Evolutionary conservation across 2,888 invertebrate species (phyloP).

Genomic region (Euclidia mi): DNA sequence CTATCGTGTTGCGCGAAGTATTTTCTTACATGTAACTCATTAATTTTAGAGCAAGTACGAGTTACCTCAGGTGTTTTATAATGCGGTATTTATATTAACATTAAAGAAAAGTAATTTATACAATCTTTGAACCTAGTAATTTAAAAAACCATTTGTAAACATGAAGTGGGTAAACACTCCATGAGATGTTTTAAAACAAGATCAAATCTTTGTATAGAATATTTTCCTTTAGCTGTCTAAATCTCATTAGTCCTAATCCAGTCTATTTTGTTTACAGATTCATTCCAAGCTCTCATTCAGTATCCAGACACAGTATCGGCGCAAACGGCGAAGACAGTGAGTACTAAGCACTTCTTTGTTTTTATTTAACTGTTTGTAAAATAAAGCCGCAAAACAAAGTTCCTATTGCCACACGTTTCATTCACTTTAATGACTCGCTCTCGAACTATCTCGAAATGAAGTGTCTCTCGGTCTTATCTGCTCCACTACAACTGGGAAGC

Average conservation of each 20-base stretch:
- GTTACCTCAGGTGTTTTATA: too few species aligned
- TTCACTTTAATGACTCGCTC: constrained; percentile 84
- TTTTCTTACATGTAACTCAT: too few species aligned
- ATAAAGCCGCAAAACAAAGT: constrained; percentile 85
- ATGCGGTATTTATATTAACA: too few species aligned
- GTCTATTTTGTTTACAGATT: constrained; percentile 92
- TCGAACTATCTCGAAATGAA: constrained; percentile 82
- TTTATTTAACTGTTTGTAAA: constrained; percentile 85
- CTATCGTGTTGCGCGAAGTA: too few species aligned
- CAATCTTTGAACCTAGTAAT: too few species aligned
- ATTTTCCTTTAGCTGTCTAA: constrained; percentile 38
- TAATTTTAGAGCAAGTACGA: too few species aligned
- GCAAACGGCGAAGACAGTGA: constrained; percentile 98
- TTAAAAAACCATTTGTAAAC: constrained; percentile 12
- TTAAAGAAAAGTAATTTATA: too few species aligned
- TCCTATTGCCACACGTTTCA: constrained; percentile 84
- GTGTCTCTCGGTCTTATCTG: constrained; percentile 70
- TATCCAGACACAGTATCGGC: constrained; percentile 99
- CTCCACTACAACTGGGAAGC: constrained; percentile 52
- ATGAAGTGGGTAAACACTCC: constrained; percentile 18
- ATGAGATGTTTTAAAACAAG: constrained; percentile 38
- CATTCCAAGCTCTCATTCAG: constrained; percentile 99
- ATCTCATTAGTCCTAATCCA: constrained; percentile 46
- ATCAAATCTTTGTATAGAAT: constrained; percentile 33
- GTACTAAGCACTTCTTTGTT: constrained; percentile 85